phyloP scores from a whole-genome alignment of 2,797 vertebrate species.

The Lagocephalus sceleratus region DNA sequence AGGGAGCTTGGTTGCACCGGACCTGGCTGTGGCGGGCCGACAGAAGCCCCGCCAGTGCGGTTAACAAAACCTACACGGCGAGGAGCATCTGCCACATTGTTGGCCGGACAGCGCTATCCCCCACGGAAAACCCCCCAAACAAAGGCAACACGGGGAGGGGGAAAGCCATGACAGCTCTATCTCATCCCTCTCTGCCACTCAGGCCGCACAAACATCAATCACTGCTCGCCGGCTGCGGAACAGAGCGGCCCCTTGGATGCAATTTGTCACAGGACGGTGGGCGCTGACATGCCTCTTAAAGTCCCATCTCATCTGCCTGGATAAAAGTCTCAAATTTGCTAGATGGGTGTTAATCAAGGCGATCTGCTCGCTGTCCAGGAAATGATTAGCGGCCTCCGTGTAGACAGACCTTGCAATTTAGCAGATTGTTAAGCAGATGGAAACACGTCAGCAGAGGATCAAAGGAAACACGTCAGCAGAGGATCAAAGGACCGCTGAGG shows the following conservation, averaged over 20 bases:
- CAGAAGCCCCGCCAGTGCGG: conserved; percentile 19
- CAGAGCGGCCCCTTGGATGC: conserved; percentile 51
- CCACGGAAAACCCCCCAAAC: conserved; percentile 50
- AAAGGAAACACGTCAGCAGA: conserved; percentile 16
- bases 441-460: conserved; percentile 23
- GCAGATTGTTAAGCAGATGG: conserved; percentile 36
- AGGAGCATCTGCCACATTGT: conserved; percentile 51
- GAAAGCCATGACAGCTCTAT: conserved; percentile 67
- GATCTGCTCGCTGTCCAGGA: conserved; percentile 57
- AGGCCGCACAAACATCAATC: conserved; percentile 70
- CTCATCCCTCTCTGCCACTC: conserved; percentile 69
- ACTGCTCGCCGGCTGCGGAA: conserved; percentile 41
- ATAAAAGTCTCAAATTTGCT: conserved; percentile 47
- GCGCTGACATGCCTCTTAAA: conserved; percentile 64
- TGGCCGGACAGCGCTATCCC: conserved; percentile 42
- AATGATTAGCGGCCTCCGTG: conserved; percentile 44
- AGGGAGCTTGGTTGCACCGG: conserved; percentile 22
- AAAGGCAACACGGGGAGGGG: conserved; percentile 56
- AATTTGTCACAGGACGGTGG: conserved; percentile 70
- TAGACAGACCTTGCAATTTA: conserved; percentile 39
- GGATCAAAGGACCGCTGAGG: conserved; percentile 14
- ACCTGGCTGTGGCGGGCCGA: conserved; percentile 28
- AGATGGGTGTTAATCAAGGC: conserved; percentile 61
- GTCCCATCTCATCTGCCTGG: conserved; percentile 58
- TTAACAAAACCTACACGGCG: conserved; percentile 58